These are phyloP conservation scores for Gambusia yucatana DNA, from an alignment of 2,797 vertebrate genomes.

Conservation along the genomic window DNA sequence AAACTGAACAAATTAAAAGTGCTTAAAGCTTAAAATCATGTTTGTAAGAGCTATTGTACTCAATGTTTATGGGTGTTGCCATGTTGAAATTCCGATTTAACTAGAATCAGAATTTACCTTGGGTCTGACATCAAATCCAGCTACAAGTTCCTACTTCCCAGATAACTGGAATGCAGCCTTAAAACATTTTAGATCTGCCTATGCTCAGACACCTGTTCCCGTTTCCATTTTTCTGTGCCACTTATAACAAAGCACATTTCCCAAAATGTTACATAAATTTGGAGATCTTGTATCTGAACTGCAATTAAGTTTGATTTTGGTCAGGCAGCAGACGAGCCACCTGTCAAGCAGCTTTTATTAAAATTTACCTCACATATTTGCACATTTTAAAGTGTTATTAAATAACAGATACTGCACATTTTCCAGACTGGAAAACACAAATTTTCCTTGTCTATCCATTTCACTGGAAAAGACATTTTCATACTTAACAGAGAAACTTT, in stretches of 20 bases:
- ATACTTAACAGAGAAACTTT: conserved; percentile 81
- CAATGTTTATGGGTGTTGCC: too few relatives aligned
- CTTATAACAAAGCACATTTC: neutral
- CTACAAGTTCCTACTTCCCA: too few relatives aligned
- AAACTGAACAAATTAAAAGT: too few relatives aligned
- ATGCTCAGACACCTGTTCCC: neutral
- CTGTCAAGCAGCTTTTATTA: neutral
- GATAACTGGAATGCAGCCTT: too few relatives aligned
- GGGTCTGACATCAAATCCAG: too few relatives aligned
- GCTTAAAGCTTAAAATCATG: too few relatives aligned
- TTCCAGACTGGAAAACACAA: conserved; percentile 7
- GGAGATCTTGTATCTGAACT: neutral
- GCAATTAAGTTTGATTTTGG: conserved; percentile 18
- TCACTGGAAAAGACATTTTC: conserved; percentile 70
- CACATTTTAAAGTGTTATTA: conserved; percentile 8
- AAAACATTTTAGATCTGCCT: neutral
- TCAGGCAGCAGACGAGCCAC: neutral
- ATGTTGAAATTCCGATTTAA: too few relatives aligned
- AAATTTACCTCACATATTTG: conserved; percentile 34
- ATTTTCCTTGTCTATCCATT: conserved; percentile 59
- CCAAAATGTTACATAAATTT: conserved; percentile 16
- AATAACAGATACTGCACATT: conserved; percentile 15
- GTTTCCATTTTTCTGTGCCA: conserved; percentile 12
- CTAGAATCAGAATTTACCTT: too few relatives aligned
- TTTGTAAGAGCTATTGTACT: too few relatives aligned